Percentiles rank a stretch among this genome's conserved stretches.
Evolutionary conservation across 2,113 vertebrate species (phyloP).

Genomic region (Entelurus aequoreus): DNA sequence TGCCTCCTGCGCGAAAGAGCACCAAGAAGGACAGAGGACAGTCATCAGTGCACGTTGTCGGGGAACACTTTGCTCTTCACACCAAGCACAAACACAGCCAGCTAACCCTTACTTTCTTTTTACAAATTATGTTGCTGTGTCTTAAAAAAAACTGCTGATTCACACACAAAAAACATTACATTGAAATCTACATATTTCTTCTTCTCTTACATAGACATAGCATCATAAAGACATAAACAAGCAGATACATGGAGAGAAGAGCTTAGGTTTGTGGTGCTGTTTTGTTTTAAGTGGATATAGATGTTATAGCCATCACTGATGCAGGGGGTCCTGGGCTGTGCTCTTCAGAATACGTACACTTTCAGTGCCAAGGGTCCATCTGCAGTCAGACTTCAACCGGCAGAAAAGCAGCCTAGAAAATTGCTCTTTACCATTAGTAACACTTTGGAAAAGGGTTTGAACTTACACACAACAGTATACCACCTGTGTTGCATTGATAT

Average conservation of each 20-base stretch:
- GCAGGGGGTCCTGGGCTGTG: conserved; percentile 97
- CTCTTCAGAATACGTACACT: conserved; percentile 99
- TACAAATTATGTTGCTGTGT: conserved; percentile 46
- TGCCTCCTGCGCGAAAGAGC: conserved; percentile 98
- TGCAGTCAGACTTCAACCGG: conserved; percentile 99
- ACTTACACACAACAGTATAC: conserved; percentile 81
- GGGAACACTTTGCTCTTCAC: conserved; percentile 43
- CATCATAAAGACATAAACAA: conserved; percentile 72
- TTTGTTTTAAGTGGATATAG: conserved; percentile 78
- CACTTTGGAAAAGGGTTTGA: conserved; percentile 99
- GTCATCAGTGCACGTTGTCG: conserved; percentile 43
- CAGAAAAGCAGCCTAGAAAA: conserved; percentile 99
- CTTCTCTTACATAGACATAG: conserved; percentile 62
- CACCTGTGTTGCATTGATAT: conserved; percentile 71
- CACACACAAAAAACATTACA: conserved; percentile 48
- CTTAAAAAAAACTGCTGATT: conserved; percentile 29
- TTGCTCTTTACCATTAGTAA: conserved; percentile 99
- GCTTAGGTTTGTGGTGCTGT: conserved; percentile 67
- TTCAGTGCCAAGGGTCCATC: conserved; percentile 99
- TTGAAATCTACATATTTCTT: conserved; percentile 48
- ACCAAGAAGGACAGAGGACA: conserved; percentile 83
- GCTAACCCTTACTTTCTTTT: conserved; percentile 54
- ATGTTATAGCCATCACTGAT: conserved; percentile 96
- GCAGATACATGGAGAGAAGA: conserved; percentile 78
- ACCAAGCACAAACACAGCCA: conserved; percentile 67